Conservation (phyloP, 2,888 invertebrate genomes). For the Drosophila flavopinicola region DNA sequence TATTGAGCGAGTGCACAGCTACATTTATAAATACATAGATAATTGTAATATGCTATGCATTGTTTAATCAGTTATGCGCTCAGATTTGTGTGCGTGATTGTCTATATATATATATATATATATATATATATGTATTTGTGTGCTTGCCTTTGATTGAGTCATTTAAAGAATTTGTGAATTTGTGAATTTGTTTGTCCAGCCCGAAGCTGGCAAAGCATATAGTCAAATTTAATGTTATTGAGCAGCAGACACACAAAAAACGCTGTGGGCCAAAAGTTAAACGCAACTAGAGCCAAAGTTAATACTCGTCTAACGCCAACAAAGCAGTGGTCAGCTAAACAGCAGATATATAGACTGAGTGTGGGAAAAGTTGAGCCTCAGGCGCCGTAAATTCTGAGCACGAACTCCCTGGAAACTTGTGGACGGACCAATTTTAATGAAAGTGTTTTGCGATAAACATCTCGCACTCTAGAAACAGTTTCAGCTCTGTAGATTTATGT, state of each 20-base stretch:
- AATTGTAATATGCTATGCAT: conserved; percentile 27
- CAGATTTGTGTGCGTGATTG: conserved; percentile 2
- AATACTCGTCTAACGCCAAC: conserved; percentile 15
- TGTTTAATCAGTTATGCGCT: conserved; percentile 37
- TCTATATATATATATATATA: not conserved
- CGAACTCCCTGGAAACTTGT: conserved; percentile 30
- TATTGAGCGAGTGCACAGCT: conserved; percentile 29
- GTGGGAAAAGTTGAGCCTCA: conserved; percentile 6
- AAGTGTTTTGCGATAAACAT: conserved; percentile 50
- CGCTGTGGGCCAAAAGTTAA: conserved; percentile 22
- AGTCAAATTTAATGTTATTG: conserved; percentile 30
- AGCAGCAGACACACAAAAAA: conserved; percentile 16
- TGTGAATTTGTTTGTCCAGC: conserved; percentile 20
- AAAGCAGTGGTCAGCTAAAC: not conserved
- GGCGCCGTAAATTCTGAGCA: conserved; percentile 24
- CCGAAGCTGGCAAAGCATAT: conserved; percentile 19
- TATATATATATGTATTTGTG: not conserved
- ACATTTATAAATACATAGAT: conserved; percentile 42
- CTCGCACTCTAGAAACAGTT: conserved; percentile 1
- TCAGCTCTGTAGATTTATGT: conserved; percentile 1
- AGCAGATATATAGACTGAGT: not conserved
- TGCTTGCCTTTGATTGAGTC: conserved; percentile 42
- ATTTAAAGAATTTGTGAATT: conserved; percentile 23
- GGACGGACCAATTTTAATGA: conserved; percentile 42
- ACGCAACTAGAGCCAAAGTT: conserved; percentile 27